Evolutionary conservation across 2,797 vertebrate genomes (phyloP).

Genomic region (Ataeniobius toweri): DNA sequence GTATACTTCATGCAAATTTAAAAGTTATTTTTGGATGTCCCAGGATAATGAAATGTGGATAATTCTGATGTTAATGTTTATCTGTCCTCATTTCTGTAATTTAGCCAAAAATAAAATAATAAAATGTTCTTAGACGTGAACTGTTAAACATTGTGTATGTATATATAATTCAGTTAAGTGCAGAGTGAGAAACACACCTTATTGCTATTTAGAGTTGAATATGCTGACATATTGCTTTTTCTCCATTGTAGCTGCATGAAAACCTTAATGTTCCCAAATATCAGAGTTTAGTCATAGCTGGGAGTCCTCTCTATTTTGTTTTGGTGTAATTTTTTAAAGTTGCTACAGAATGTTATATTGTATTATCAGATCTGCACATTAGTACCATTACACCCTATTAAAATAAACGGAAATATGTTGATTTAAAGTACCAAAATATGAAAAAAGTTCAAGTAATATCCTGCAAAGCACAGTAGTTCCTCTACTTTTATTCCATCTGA

Average conservation of each 20-base stretch:
- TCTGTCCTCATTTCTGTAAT: too few species aligned
- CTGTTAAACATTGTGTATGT: too few species aligned
- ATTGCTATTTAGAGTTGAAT: neutral
- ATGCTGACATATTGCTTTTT: neutral
- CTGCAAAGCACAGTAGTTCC: constrained; percentile 24
- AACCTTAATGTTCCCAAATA: neutral
- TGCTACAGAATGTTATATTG: neutral
- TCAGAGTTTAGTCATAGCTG: neutral
- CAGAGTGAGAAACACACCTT: neutral
- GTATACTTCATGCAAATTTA: too few species aligned
- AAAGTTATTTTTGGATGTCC: too few species aligned
- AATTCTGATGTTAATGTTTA: too few species aligned
- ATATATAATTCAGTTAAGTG: too few species aligned
- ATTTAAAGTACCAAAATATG: neutral
- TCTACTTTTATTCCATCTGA: constrained; percentile 31
- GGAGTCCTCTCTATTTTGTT: neutral
- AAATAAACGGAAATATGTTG: neutral
- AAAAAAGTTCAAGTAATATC: neutral
- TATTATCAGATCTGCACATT: too few species aligned
- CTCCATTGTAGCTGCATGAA: neutral
- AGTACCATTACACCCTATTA: neutral
- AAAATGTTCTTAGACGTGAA: too few species aligned
- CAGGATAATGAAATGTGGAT: too few species aligned
- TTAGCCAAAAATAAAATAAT: too few species aligned
- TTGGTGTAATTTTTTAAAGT: neutral